Evolutionary conservation across 2,797 vertebrate species (phyloP), one percentile per base, ranked within the genome.

Genomic region (Adelosebastes latens): DNA sequence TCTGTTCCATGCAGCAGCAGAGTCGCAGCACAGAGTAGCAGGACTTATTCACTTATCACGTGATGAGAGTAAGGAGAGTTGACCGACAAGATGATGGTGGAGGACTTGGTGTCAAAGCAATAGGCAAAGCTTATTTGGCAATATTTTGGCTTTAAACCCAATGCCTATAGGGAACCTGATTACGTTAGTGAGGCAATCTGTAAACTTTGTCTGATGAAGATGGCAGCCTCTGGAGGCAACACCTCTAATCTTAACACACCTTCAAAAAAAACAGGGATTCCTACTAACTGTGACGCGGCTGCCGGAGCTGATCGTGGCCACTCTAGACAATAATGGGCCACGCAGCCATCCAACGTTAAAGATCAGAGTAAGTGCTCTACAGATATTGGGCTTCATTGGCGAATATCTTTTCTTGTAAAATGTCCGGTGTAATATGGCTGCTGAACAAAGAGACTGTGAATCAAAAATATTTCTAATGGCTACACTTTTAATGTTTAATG

Each of bases 401-500:
- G 32, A 34, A 62, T 34, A 22, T 32, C 31, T 34, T 60, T 60
- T 60, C 29, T 32, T 34, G 59, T n/a, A 61, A 20, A 58, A n/a
- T 32, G 8, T 60, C 16, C 31, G 31, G 60, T 62, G 18, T 61
- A 32, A 34, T 61, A 6, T 53, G 34, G 4, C 25, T 64, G 25
- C 18, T 69, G 27, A 87, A 93, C 76, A 87, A 90, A 91, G 67
- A 89, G 80, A 74, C 74, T 2, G 18, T 25, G 11, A 86, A 81
- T 72, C 81, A 71, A 75, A 62, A 59, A 46, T 46, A 58, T 72
- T 86, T 89, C 84, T 86, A 87, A 84, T 56, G 79, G 75, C 85
- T 93, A 94, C 82, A 90, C 60, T 83, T 94, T 93, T 94, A 94
- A 90, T 95, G 84, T 89, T 90, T 84, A 42, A 42, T 42, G 87